These are phyloP conservation scores for Procambarus clarkii DNA, from an alignment of 1,140 invertebrate species.

Conservation along the genomic window DNA sequence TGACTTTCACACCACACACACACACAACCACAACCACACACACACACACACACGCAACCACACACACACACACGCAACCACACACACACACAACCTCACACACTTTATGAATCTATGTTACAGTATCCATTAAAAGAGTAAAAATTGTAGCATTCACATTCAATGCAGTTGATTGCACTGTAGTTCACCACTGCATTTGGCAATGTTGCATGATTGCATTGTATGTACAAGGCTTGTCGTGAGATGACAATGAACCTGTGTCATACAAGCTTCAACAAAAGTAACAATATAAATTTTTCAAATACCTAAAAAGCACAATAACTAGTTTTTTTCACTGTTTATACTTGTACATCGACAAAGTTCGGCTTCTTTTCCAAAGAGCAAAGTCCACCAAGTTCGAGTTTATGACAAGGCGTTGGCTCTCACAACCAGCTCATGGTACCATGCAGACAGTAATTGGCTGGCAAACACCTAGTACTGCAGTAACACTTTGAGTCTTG, in stretches of 20 bases:
- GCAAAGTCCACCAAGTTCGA: not conserved
- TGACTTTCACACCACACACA: not conserved
- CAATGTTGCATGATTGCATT: constrained; percentile 16
- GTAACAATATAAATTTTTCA: constrained; percentile 44
- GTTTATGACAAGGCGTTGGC: not conserved
- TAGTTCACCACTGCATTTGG: not conserved
- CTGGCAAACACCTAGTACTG: too few species aligned
- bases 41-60: too few species aligned
- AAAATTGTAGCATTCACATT: constrained; percentile 39
- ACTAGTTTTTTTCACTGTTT: not conserved
- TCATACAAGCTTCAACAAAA: constrained; percentile 42
- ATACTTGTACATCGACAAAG: constrained; percentile 5
- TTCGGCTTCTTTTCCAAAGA: not conserved
- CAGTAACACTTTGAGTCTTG: too few species aligned
- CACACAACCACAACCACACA: too few species aligned
- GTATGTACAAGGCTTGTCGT: constrained; percentile 12
- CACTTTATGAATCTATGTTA: constrained; percentile 40
- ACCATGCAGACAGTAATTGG: too few species aligned
- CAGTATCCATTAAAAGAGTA: constrained; percentile 49
- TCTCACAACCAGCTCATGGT: too few species aligned
- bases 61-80: too few species aligned
- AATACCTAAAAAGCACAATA: constrained; percentile 33
- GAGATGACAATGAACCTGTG: not conserved
- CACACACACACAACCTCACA: too few species aligned
- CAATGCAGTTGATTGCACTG: not conserved